Percentiles rank a stretch among this genome's conserved stretches.
These are phyloP conservation scores for Chelon labrosus DNA, from an alignment of 2,797 vertebrate genomes.

Conservation along the genomic window DNA sequence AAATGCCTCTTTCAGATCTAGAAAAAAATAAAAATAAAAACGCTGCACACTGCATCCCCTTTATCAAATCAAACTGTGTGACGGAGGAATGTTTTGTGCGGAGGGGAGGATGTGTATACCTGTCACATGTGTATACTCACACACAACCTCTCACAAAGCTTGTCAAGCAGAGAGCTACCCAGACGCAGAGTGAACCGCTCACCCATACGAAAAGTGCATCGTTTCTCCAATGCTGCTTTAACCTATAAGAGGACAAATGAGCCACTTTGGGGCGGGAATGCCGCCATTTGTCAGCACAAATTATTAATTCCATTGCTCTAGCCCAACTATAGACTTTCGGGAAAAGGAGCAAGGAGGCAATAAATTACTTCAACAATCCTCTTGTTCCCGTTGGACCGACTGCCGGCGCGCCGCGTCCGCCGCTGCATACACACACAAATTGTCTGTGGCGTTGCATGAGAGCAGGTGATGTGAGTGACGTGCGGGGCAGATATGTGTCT, in stretches of 20 bases:
- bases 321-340: conserved; percentile 26
- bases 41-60: neutral
- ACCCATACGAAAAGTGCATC: conserved; percentile 10
- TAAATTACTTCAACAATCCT: conserved; percentile 31
- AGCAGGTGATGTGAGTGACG: conserved; percentile 50
- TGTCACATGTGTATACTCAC: conserved; percentile 18
- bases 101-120: neutral
- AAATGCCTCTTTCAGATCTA: too few species aligned
- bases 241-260: conserved; percentile 42
- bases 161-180: conserved; percentile 45
- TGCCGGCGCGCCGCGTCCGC: neutral
- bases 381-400: neutral
- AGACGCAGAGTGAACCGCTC: conserved; percentile 28
- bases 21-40: too few species aligned
- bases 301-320: conserved; percentile 35
- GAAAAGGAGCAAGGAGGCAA: conserved; percentile 19
- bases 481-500: conserved; percentile 53
- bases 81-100: neutral
- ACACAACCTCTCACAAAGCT: conserved; percentile 36
- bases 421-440: neutral
- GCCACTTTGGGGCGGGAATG: conserved; percentile 18
- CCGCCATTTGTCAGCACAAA: conserved; percentile 47
- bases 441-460: conserved; percentile 18
- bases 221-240: conserved; percentile 26
- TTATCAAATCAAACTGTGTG: neutral